Conservation (phyloP, 2,113 vertebrate genomes). For the Pagrus major region DNA sequence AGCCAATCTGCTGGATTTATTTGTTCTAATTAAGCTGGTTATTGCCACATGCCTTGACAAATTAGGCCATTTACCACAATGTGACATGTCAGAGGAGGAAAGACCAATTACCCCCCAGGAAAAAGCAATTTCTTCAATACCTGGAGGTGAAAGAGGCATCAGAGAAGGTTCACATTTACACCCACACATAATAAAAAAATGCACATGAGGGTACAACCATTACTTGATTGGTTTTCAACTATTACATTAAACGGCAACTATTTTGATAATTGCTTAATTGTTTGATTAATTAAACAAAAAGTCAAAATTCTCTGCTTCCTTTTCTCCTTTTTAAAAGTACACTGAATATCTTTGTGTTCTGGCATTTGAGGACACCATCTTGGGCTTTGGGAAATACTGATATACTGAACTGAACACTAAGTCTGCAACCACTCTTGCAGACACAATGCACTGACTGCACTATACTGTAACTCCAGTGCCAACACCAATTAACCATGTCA, state of each 20-base stretch:
- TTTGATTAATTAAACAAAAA: too few relatives aligned
- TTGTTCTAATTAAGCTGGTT: constrained; percentile 79
- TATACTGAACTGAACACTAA: neutral
- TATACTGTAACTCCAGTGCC: neutral
- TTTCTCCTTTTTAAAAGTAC: too few relatives aligned
- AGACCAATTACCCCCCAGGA: constrained; percentile 62
- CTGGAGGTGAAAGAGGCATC: constrained; percentile 19
- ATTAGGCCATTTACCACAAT: constrained; percentile 75
- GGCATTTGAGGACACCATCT: too few relatives aligned
- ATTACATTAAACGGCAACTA: too few relatives aligned
- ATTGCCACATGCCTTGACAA: constrained; percentile 63
- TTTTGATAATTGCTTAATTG: too few relatives aligned
- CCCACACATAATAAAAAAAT: constrained; percentile 21
- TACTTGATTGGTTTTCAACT: too few relatives aligned
- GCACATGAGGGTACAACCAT: neutral
- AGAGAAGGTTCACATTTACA: constrained; percentile 19
- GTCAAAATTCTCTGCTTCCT: too few relatives aligned
- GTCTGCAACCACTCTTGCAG: neutral
- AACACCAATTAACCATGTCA: neutral
- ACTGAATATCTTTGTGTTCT: too few relatives aligned
- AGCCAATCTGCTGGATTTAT: constrained; percentile 70
- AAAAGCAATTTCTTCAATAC: constrained; percentile 49
- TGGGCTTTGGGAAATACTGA: too few relatives aligned
- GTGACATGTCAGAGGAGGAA: constrained; percentile 51
- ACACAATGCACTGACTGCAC: neutral